Conservation (phyloP, 2,888 invertebrate species). For the Ligdia adustata region DNA sequence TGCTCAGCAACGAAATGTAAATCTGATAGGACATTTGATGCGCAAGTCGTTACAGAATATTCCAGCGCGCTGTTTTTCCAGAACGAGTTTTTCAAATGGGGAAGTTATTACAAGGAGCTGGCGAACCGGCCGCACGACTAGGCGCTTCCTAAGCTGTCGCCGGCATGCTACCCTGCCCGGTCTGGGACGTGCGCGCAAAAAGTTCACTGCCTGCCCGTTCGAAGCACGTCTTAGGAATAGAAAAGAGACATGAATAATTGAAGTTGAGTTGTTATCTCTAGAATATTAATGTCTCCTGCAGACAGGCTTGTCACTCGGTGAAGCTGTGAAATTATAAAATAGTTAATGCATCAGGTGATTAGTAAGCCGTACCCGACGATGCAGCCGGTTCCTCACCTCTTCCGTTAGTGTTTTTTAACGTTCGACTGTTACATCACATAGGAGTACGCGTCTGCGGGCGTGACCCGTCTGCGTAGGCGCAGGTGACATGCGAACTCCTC, state of each 20-base stretch:
- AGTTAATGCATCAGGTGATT: slow-evolving; percentile 55
- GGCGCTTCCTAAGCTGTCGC: slow-evolving; percentile 41
- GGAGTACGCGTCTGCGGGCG: slow-evolving; percentile 56
- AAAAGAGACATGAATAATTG: slow-evolving; percentile 61
- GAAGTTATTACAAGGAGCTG: slow-evolving; percentile 61
- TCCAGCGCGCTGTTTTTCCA: slow-evolving; percentile 42
- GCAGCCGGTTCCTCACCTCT: slow-evolving; percentile 68
- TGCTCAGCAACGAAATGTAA: slow-evolving; percentile 29
- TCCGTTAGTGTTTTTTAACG: slow-evolving; percentile 71
- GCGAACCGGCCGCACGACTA: slow-evolving; percentile 60
- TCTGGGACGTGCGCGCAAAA: slow-evolving; percentile 51
- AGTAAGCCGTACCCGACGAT: slow-evolving; percentile 52
- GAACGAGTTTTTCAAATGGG: slow-evolving; percentile 59
- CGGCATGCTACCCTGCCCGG: slow-evolving; percentile 53
- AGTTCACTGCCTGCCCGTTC: slow-evolving; percentile 43
- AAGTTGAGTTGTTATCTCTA: slow-evolving; percentile 48
- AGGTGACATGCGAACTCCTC: slow-evolving; percentile 73
- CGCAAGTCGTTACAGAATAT: slow-evolving; percentile 50
- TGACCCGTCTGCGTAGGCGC: slow-evolving; percentile 75
- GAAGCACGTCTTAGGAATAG: slow-evolving; percentile 47
- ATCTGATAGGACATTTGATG: slow-evolving; percentile 44
- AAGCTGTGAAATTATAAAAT: slow-evolving; percentile 57
- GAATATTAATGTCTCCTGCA: slow-evolving; percentile 49
- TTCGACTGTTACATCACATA: slow-evolving; percentile 70
- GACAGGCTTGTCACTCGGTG: slow-evolving; percentile 30